A percentile compares a stretch with the other conserved stretches of the same genome.
These are phyloP conservation scores for Adelphocoris suturalis DNA, from an alignment of 2,888 invertebrate species.

Conservation along the genomic window DNA sequence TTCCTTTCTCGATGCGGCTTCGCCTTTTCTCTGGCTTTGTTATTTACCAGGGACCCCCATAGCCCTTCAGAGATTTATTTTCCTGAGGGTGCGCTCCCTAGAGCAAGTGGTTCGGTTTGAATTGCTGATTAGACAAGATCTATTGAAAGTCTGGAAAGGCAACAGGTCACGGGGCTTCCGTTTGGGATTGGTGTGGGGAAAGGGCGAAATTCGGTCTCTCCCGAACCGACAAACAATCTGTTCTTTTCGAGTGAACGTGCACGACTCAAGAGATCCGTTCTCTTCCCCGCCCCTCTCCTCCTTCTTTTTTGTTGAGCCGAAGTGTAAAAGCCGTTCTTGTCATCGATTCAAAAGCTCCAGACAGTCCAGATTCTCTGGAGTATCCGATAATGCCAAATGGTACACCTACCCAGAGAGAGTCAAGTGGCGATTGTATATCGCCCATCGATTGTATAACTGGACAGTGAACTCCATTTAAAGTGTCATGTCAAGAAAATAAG, in stretches of 20 bases:
- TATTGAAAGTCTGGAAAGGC: conserved; percentile 68
- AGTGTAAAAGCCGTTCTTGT: not conserved
- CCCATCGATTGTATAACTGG: no score
- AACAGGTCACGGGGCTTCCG: conserved; percentile 56
- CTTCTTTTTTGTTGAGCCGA: no score
- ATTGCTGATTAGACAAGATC: conserved; percentile 71
- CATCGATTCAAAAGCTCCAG: not conserved
- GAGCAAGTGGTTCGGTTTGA: conserved; percentile 69
- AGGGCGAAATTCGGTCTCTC: conserved; percentile 10
- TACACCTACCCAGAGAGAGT: no score
- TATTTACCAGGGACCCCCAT: conserved; percentile 53
- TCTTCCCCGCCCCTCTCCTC: not conserved
- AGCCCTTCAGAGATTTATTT: conserved; percentile 56
- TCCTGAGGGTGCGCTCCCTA: conserved; percentile 46
- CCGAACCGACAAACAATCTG: conserved; percentile 32
- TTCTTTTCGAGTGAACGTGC: conserved; percentile 31
- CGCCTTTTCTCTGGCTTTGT: conserved; percentile 49
- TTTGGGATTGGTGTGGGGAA: not conserved
- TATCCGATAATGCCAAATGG: no score
- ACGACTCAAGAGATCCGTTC: not conserved
- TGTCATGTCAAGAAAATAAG: no score
- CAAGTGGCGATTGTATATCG: no score
- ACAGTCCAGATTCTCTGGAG: no score
- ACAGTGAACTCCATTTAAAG: no score
- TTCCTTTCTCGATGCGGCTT: conserved; percentile 28